Evolutionary conservation across 2,797 vertebrate species (phyloP).

Genomic region (Cynodonichthys magdalenae): DNA sequence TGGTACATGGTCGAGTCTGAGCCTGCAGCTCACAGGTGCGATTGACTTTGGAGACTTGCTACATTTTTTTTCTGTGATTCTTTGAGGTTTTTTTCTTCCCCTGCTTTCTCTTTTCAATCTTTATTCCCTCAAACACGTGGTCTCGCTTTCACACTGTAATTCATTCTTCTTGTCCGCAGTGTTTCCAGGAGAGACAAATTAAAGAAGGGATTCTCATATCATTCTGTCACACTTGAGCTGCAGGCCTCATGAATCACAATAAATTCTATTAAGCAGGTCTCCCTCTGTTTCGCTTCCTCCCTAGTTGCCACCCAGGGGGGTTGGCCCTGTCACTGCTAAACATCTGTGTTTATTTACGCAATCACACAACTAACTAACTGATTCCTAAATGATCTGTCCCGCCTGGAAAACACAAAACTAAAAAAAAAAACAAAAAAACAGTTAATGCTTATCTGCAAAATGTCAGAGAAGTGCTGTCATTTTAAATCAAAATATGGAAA

Average conservation of each 20-base stretch:
- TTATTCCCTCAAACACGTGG: constrained; percentile 21
- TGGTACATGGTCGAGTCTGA: constrained; percentile 77
- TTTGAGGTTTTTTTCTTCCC: constrained; percentile 11
- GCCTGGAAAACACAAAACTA: too few species aligned
- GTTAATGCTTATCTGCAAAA: constrained; percentile 79
- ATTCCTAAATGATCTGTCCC: constrained; percentile 73
- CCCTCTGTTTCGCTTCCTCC: constrained; percentile 59
- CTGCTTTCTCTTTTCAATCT: constrained; percentile 21
- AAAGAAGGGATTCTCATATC: constrained; percentile 78
- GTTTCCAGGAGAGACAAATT: constrained; percentile 82
- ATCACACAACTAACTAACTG: constrained; percentile 82
- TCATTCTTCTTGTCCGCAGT: constrained; percentile 77
- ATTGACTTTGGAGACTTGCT: constrained; percentile 60
- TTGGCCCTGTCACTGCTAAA: constrained; percentile 72
- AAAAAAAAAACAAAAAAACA: constrained; percentile 28
- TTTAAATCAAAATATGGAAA: constrained; percentile 62
- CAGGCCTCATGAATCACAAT: constrained; percentile 78
- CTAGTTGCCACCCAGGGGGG: constrained; percentile 66
- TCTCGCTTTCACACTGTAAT: constrained; percentile 77
- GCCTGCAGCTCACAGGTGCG: constrained; percentile 84
- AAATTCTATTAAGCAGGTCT: constrained; percentile 76
- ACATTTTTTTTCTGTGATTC: constrained; percentile 39
- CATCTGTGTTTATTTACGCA: constrained; percentile 86
- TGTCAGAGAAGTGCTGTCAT: constrained; percentile 62
- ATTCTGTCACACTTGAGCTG: constrained; percentile 81